phyloP scores from a whole-genome alignment of 2,888 invertebrate species.

The Cosmia pyralina region DNA sequence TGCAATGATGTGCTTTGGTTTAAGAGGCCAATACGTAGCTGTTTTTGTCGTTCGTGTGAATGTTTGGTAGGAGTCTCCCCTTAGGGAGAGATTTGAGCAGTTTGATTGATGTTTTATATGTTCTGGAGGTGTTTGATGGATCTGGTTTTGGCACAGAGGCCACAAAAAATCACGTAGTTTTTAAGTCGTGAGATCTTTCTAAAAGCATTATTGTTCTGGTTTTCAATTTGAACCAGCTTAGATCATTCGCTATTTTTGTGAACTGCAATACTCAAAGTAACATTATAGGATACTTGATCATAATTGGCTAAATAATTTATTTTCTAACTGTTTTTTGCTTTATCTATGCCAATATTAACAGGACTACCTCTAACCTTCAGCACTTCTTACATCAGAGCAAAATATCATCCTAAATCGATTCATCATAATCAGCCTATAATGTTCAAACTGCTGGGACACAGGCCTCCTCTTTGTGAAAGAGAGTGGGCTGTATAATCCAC shows the following conservation, averaged over 20 bases:
- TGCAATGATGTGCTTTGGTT: constrained; percentile 73
- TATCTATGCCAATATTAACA: no score
- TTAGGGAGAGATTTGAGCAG: constrained; percentile 39
- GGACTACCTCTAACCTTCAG: no score
- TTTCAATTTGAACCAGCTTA: neutral
- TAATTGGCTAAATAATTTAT: no score
- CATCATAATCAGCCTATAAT: no score
- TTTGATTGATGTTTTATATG: neutral
- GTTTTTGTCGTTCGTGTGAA: constrained; percentile 69
- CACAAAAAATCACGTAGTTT: neutral
- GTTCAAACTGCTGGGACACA: no score
- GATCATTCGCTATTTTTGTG: neutral
- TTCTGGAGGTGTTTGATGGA: neutral
- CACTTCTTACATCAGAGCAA: no score
- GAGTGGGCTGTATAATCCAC: no score
- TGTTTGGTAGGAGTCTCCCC: constrained; percentile 48
- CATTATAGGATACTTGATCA: no score
- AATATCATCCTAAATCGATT: no score
- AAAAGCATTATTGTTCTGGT: neutral
- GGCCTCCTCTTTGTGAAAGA: no score
- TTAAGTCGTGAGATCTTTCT: neutral
- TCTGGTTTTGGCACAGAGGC: neutral
- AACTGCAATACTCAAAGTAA: neutral
- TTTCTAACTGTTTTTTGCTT: no score
- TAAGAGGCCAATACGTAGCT: constrained; percentile 72